These are phyloP conservation scores for Mimas tiliae DNA, from an alignment of 2,888 invertebrate species.

Conservation along the genomic window DNA sequence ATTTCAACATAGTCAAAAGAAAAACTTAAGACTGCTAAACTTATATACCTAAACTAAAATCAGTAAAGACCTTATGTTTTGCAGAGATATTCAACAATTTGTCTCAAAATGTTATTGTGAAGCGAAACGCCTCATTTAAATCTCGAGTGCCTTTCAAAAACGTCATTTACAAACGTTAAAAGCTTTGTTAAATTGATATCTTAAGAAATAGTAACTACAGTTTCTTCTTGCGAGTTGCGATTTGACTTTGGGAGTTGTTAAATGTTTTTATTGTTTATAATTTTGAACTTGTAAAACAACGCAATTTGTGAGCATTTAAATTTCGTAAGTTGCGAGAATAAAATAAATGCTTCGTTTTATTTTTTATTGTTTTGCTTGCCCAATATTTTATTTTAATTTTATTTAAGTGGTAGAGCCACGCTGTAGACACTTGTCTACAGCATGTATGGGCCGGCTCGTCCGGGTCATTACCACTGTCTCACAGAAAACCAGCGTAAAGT, in stretches of 20 bases:
- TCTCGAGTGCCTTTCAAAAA: background rate
- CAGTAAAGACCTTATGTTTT: background rate
- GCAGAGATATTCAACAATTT: background rate
- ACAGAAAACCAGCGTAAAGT: too few relatives aligned
- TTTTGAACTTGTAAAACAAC: background rate
- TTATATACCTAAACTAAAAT: background rate
- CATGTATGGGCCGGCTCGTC: too few relatives aligned
- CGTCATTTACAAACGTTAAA: conserved; percentile 17
- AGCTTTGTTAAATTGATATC: conserved; percentile 19
- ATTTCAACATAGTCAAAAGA: background rate
- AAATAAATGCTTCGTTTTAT: background rate
- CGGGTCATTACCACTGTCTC: too few relatives aligned
- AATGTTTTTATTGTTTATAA: background rate
- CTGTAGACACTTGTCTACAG: too few relatives aligned
- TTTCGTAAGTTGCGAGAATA: background rate
- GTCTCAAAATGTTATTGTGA: background rate
- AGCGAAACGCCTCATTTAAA: conserved; percentile 5
- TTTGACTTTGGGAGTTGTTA: background rate
- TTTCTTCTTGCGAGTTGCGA: conserved; percentile 3
- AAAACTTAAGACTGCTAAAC: background rate
- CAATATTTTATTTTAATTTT: background rate
- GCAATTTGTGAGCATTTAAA: background rate
- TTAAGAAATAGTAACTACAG: conserved; percentile 15
- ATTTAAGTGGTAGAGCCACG: too few relatives aligned
- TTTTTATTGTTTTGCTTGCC: background rate